Evolutionary conservation across 2,797 vertebrate genomes (phyloP), one percentile per base, ranked within the genome.

Genomic region (Halcyon chelicuti): DNA sequence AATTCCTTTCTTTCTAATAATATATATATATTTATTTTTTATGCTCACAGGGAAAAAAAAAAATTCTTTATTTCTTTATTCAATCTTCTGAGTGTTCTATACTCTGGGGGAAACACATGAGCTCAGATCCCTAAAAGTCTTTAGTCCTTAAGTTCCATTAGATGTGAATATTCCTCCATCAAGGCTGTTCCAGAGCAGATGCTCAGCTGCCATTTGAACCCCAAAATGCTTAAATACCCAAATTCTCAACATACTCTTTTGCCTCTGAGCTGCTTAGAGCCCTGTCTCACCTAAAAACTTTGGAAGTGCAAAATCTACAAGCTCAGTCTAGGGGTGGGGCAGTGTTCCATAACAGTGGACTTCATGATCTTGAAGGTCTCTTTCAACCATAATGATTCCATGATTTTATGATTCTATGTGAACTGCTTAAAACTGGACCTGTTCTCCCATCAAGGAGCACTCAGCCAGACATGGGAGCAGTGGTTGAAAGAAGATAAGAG

Each of bases 211-310:
- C 5, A 3, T 49, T 93, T 70, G 46, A 72, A 29, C 14, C 22
- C 39, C 44, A 37, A 60, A 71, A 33, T 76, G 8, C 10, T 58
- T 58, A 35, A 87, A 84, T 42, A 31, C 11, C 5, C 28, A 5
- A 7, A 29, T 4, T 58, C 9, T 9, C 29, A 54, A 23, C 0
- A 4, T 2, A 3, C 0, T 75, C 16, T 61, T 33, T 29, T 35
- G 7, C 8, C 79, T 39, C 46, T 49, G 40, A 91, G 31, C 23
- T 51, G 9, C 26, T 47, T 46, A 58, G 25, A 66, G 57, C 3
- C 28, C 5, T 44, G 35, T 10, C 9, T 89, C 8, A 51, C 42
- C n/a, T 60, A 55, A 86, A 84, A 49, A 33, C 26, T 39, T 76
- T 42, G 26, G 33, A 42, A 4, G 1, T 79, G 21, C 52, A 17